A percentile compares a stretch with the other conserved stretches of the same genome.
Evolutionary conservation across 1,140 invertebrate genomes (phyloP).

Genomic region (Pogonomyrmex barbatus): DNA sequence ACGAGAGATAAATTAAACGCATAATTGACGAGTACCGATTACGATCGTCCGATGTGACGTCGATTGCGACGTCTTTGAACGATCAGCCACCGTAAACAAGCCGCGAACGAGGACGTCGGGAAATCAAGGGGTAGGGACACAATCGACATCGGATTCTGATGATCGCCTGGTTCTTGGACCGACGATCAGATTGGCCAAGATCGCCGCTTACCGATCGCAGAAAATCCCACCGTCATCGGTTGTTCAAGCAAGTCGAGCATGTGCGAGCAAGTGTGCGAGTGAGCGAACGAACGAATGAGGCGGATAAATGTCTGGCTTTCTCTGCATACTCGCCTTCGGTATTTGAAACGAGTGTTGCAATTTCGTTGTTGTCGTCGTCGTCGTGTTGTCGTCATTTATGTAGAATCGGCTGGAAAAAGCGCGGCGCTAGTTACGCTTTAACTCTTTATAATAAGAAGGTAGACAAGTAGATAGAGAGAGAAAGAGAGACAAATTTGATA

Average conservation of each 20-base stretch:
- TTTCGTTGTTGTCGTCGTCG: constrained; percentile 45
- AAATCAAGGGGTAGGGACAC: neutral
- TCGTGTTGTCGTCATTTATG: neutral
- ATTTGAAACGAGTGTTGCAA: constrained; percentile 64
- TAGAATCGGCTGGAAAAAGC: neutral
- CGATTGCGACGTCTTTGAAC: neutral
- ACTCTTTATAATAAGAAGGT: neutral
- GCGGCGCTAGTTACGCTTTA: neutral
- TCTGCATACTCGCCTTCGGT: constrained; percentile 28
- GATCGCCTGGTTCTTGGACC: neutral
- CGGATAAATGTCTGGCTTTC: constrained; percentile 53
- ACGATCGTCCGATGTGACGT: constrained; percentile 12
- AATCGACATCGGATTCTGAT: neutral
- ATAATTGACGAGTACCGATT: constrained; percentile 33
- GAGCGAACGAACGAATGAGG: constrained; percentile 26
- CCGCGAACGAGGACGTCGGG: neutral
- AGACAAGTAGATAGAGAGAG: neutral
- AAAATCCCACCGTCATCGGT: constrained; percentile 19
- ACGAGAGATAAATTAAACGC: constrained; percentile 2
- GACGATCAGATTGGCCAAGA: constrained; percentile 51
- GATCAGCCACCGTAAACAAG: constrained; percentile 18
- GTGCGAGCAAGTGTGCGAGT: neutral
- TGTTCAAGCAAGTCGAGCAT: constrained; percentile 39
- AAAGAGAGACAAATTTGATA: neutral
- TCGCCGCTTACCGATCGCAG: constrained; percentile 8